Conservation (phyloP, 2,113 vertebrate species). For the Stegastes partitus region DNA sequence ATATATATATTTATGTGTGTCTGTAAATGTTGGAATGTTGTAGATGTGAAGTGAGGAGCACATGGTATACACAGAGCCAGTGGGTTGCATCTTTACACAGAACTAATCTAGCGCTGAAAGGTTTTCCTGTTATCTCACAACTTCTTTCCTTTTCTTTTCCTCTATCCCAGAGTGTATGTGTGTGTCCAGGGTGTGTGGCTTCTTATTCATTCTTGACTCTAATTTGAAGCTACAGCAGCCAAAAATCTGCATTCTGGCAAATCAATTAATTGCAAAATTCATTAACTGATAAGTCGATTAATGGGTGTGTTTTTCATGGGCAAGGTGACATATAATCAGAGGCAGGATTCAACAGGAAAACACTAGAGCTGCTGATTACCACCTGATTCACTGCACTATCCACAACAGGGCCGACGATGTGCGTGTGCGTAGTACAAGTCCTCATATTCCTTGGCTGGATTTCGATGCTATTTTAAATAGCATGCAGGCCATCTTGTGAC, state of each 20-base stretch:
- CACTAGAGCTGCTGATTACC: constrained; percentile 48
- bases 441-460: background rate
- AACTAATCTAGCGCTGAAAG: constrained; percentile 44
- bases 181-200: background rate
- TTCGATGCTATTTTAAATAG: background rate
- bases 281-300: constrained; percentile 81
- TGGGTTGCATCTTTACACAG: constrained; percentile 23
- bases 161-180: background rate
- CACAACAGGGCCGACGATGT: background rate
- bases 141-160: background rate
- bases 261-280: constrained; percentile 83
- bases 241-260: constrained; percentile 71
- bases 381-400: constrained; percentile 37
- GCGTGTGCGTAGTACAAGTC: background rate
- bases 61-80: constrained; percentile 26
- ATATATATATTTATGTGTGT: constrained; percentile 13
- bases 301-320: constrained; percentile 75
- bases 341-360: constrained; percentile 53
- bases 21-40: background rate
- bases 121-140: constrained; percentile 36
- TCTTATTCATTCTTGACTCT: constrained; percentile 14
- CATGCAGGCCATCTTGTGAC: background rate
- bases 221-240: constrained; percentile 45
- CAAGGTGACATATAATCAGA: constrained; percentile 72
- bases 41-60: constrained; percentile 10